Percentiles rank a stretch among this genome's conserved stretches.
These are phyloP conservation scores for Rhodeus uyekii DNA, from an alignment of 2,797 vertebrate species.

Conservation along the genomic window DNA sequence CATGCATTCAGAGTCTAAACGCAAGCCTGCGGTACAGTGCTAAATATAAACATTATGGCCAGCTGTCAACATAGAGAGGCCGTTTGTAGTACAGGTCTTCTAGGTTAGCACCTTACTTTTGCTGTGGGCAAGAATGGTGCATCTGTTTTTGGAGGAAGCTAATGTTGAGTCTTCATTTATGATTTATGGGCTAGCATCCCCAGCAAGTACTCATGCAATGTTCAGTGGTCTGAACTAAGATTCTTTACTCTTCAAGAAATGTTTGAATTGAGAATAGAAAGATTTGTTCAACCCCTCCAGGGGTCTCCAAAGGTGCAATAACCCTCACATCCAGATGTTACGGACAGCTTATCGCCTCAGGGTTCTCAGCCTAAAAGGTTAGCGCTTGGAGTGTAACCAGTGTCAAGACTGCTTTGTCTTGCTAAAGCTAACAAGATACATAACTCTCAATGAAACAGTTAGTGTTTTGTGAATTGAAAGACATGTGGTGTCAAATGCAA, in stretches of 20 bases:
- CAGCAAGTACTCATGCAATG: conserved; percentile 28
- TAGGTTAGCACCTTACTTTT: neutral
- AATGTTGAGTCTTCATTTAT: conserved; percentile 33
- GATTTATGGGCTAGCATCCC: conserved; percentile 29
- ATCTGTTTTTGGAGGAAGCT: conserved; percentile 34
- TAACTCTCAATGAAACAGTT: conserved; percentile 16
- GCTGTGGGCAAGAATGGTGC: neutral
- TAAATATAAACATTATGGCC: conserved; percentile 55
- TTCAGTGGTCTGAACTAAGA: conserved; percentile 26
- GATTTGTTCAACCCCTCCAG: conserved; percentile 21
- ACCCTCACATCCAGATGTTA: conserved; percentile 21
- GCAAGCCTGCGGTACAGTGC: conserved; percentile 29
- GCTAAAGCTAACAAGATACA: neutral
- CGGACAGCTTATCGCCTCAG: conserved; percentile 27
- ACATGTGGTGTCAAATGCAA: conserved; percentile 11
- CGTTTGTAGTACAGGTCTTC: conserved; percentile 1
- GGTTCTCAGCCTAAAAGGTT: conserved; percentile 22
- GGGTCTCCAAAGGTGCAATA: conserved; percentile 24
- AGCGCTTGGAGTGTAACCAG: neutral
- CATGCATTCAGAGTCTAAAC: conserved; percentile 38
- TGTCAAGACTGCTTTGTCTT: neutral
- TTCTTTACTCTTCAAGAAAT: conserved; percentile 30
- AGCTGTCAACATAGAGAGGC: conserved; percentile 48
- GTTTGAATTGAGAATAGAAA: conserved; percentile 28
- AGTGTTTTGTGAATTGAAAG: conserved; percentile 29